These are phyloP conservation scores for Pyrochroa serraticornis DNA, from an alignment of 2,888 invertebrate genomes.

Conservation along the genomic window DNA sequence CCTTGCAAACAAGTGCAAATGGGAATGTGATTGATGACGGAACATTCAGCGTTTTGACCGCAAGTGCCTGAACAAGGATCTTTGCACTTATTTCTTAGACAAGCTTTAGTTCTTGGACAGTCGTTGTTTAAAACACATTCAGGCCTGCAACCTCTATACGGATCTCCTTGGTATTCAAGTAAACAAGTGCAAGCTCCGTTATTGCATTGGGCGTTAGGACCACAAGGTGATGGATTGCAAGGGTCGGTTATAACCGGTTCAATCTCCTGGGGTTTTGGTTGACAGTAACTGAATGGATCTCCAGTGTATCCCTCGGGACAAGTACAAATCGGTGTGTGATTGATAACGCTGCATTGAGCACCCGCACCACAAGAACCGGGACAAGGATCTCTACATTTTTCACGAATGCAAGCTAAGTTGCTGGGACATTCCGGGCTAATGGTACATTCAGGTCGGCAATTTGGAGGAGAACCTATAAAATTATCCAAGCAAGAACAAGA, in stretches of 20 bases:
- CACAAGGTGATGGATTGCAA: conserved; percentile 63
- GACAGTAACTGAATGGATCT: conserved; percentile 65
- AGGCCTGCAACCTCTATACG: conserved; percentile 75
- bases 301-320: conserved; percentile 72
- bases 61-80: conserved; percentile 75
- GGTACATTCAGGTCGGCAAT: conserved; percentile 80
- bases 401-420: conserved; percentile 73
- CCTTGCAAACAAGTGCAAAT: conserved; percentile 67
- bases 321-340: conserved; percentile 76
- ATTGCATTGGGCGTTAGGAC: conserved; percentile 68
- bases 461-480: conserved; percentile 67
- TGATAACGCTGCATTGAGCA: conserved; percentile 74
- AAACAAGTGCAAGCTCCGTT: conserved; percentile 71
- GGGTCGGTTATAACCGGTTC: conserved; percentile 41
- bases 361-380: conserved; percentile 77
- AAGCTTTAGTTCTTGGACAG: conserved; percentile 68
- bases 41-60: conserved; percentile 71
- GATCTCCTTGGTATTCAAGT: conserved; percentile 69
- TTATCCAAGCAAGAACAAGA: conserved; percentile 73
- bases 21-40: conserved; percentile 70
- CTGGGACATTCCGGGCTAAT: conserved; percentile 79
- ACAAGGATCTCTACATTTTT: conserved; percentile 81
- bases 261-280: conserved; percentile 52
- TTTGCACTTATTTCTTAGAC: conserved; percentile 69
- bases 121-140: conserved; percentile 71